A percentile compares a stretch with the other conserved stretches of the same genome.
Evolutionary conservation across 2,797 vertebrate genomes (phyloP).

Genomic region (Phrynocephalus guinanensis): DNA sequence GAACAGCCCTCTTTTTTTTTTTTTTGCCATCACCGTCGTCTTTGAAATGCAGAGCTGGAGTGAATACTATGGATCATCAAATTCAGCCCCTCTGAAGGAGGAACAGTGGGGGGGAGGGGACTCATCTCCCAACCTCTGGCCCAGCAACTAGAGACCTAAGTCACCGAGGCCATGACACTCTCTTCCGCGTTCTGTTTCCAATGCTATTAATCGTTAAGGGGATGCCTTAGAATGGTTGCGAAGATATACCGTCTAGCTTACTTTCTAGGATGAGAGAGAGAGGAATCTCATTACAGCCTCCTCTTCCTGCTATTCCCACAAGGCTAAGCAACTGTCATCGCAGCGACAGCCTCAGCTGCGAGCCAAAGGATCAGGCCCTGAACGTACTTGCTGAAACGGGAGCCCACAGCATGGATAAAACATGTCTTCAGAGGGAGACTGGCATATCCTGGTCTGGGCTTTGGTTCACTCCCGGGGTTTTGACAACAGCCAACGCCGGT

Average conservation of each 20-base stretch:
- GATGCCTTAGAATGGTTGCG: background rate
- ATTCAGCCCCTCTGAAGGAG: no score
- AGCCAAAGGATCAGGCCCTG: background rate
- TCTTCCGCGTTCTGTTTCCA: background rate
- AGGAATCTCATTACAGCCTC: constrained; percentile 1
- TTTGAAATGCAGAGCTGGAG: no score
- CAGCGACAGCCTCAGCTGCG: background rate
- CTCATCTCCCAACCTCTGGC: no score
- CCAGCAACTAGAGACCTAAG: no score
- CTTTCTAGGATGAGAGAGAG: constrained; percentile 33
- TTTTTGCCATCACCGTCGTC: no score
- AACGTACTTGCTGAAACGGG: background rate
- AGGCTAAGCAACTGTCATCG: background rate
- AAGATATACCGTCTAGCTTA: constrained; percentile 5
- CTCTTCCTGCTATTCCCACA: background rate
- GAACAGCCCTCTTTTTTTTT: background rate
- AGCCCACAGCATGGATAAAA: background rate
- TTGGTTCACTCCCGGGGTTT: background rate
- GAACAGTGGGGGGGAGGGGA: no score
- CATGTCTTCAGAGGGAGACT: background rate
- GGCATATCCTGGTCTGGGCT: fast-evolving
- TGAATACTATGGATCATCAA: no score
- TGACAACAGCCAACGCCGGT: background rate
- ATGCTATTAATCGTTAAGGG: background rate
- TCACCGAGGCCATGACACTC: background rate